Percentiles rank a stretch among this genome's conserved stretches.
phyloP scores from a whole-genome alignment of 2,888 invertebrate species.

The Harmothoe impar region DNA sequence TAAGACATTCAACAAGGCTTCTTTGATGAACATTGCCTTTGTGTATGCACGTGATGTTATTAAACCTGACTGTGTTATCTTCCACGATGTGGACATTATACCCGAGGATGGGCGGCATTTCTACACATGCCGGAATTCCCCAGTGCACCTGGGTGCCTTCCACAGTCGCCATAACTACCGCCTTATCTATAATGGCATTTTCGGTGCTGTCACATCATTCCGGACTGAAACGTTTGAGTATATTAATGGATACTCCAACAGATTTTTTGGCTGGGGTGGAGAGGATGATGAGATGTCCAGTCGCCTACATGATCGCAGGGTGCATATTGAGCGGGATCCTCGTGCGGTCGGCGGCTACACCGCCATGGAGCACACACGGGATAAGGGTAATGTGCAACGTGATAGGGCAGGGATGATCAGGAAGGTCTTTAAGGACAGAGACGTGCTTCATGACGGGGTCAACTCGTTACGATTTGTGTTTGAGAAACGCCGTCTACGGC shows the following conservation, averaged over 20 bases:
- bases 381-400: neutral
- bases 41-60: neutral
- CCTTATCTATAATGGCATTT: neutral
- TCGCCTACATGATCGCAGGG: neutral
- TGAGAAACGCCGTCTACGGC: neutral
- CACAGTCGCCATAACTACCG: neutral
- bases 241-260: neutral
- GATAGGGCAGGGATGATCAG: neutral
- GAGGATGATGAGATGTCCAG: neutral
- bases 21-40: neutral
- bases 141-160: neutral
- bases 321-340: neutral
- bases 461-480: neutral
- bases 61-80: neutral
- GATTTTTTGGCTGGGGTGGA: slow-evolving; percentile 24
- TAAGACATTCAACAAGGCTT: neutral
- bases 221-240: neutral
- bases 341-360: neutral
- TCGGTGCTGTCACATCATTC: neutral
- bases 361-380: neutral
- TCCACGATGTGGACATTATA: slow-evolving; percentile 12
- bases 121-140: neutral
- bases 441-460: neutral
- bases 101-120: slow-evolving; percentile 20
- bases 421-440: neutral